Evolutionary conservation across 1,140 invertebrate species (phyloP), one percentile per base, ranked within the genome.

Genomic region (Brachionus rubens): DNA sequence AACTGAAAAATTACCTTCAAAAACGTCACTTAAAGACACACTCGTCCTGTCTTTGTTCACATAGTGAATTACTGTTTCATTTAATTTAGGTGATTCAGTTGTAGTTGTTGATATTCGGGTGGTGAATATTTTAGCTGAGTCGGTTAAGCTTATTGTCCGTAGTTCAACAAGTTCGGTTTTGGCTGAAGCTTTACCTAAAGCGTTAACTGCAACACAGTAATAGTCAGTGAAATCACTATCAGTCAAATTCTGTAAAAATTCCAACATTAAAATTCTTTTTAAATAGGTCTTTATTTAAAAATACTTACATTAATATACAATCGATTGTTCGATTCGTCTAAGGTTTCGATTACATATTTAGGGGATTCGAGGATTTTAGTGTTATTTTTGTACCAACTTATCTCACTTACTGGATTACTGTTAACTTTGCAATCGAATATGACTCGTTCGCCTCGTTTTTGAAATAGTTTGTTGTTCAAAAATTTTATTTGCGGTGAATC

Each of bases 391-490:
- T 26, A 50, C 68, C 68, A 72, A 40, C n/a, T 28, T 19, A 72
- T 36, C 33, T 72, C 30, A 24, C 30, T 40, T 26, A 50, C 41
- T 19, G 68, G 68, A 50, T 72, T 72, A 54, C 68, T 72, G 46
- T 30, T 54, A 12, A 72, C 47, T n/a, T 72, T 48, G 33, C 68
- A 72, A 41, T 72, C 68, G 2, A 72, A 30, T 50, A 72, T 48
- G 24, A 72, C 68, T 41, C 46, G n/a, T 72, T 72, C 68, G 10
- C 24, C 26, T 48, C 28, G 16, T 36, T 54, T 48, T 41, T 72
- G 68, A 24, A 72, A 72, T 50, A 72, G 9, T 36, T 54, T 48
- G 12, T 30, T 30, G 40, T 72, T 72, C 10, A 72, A 50, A 36
- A 72, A 50, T 52, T 47, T 54, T 6, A 72, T 72, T 30, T 50